Evolutionary conservation across 2,888 invertebrate species (phyloP).

Genomic region (Plebejus argus): DNA sequence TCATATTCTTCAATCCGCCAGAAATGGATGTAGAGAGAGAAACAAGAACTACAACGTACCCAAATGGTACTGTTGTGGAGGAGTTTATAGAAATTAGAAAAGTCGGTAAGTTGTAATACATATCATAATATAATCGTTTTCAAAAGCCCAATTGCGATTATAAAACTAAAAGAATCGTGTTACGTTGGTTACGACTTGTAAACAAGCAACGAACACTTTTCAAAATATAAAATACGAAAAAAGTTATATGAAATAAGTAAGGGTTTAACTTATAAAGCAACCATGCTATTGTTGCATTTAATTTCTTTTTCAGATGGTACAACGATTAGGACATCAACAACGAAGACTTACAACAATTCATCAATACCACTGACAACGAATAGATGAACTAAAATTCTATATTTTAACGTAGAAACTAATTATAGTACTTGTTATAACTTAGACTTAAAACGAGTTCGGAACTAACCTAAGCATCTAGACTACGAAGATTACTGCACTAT

Average conservation of each 20-base stretch:
- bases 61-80: constrained; percentile 58
- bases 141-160: too few relatives aligned
- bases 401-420: neutral
- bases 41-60: constrained; percentile 49
- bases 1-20: constrained; percentile 37
- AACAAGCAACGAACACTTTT: too few relatives aligned
- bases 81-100: constrained; percentile 47
- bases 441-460: too few relatives aligned
- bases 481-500: too few relatives aligned
- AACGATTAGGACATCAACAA: constrained; percentile 29
- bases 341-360: neutral
- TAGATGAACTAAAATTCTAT: neutral
- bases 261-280: too few relatives aligned
- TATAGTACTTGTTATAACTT: neutral
- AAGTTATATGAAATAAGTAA: neutral
- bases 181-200: too few relatives aligned
- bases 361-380: neutral
- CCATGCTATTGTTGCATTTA: neutral
- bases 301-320: constrained; percentile 34
- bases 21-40: constrained; percentile 48
- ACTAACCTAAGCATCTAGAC: too few relatives aligned
- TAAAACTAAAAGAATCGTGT: too few relatives aligned
- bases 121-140: too few relatives aligned
- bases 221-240: neutral
- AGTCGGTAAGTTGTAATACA: constrained; percentile 10